Conservation (phyloP, 1,140 invertebrate species). For the Drosophila nasuta region DNA sequence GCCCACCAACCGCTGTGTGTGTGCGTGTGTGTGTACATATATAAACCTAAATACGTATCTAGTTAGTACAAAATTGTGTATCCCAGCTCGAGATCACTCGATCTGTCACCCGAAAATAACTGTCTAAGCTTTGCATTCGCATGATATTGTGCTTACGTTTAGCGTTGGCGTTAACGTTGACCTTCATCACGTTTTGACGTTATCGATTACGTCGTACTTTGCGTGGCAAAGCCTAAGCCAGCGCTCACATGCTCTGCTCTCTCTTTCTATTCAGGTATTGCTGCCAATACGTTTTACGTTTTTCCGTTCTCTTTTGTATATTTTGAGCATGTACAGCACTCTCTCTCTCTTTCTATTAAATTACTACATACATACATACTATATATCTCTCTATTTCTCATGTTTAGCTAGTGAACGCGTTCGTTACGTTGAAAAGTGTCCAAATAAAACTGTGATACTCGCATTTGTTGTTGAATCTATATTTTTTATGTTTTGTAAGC, state of each 20-base stretch:
- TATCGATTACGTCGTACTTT: constrained; percentile 36
- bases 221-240: constrained; percentile 45
- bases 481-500: constrained; percentile 67
- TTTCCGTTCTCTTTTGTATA: constrained; percentile 70
- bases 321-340: constrained; percentile 77
- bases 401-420: constrained; percentile 78
- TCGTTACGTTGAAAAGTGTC: constrained; percentile 75
- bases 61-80: constrained; percentile 26
- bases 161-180: constrained; percentile 12
- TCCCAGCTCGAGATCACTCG: constrained; percentile 28
- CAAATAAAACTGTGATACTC: constrained; percentile 67
- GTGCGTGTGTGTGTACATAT: constrained; percentile 24
- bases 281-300: constrained; percentile 52
- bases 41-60: constrained; percentile 2
- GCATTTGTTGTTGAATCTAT: constrained; percentile 63
- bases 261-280: constrained; percentile 8
- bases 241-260: constrained; percentile 25
- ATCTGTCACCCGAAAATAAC: constrained; percentile 30
- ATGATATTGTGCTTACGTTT: constrained; percentile 53
- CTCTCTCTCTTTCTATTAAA: constrained; percentile 53
- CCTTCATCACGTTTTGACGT: constrained; percentile 24
- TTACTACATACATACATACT: constrained; percentile 22
- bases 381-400: constrained; percentile 64
- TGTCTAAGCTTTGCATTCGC: constrained; percentile 49
- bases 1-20: constrained; percentile 32